Base-by-base conservation (phyloP, 2,888 invertebrate genomes). In the Gastrophysa polygoni region DNA sequence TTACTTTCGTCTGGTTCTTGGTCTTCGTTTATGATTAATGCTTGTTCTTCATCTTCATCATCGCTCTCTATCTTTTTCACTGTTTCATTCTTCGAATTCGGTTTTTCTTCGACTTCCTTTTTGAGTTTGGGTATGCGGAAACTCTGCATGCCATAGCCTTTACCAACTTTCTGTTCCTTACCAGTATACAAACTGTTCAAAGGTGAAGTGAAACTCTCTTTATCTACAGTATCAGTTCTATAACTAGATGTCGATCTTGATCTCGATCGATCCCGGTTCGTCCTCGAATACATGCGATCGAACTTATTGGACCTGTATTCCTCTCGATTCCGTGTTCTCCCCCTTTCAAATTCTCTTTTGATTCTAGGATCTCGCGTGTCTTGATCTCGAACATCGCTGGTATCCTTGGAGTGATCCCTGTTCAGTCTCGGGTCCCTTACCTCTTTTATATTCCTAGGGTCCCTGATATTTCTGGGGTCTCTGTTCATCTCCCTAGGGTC, bases 91-190 rank as follows among this genome's bases (percentile, higher is more conserved):
- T 56, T 28, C 2, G 14, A 14, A 38, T 38, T 38, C 11, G n/a
- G 38, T 47, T 32, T 38, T 10, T 5, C 61, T 21, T 63, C 67
- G 17, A 54, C 62, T 4, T 66, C 64, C 17, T 60, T 66, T 24
- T 64, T 68, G 34, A 66, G 67, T 72, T 85, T 86, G 0, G 86
- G 86, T 61, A 86, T 86, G 70, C 83, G 83, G 63, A 85, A 86
- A 18, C 80, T 83, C 61, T 85, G 84, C 14, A 85, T 68, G 4
- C 83, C 83, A 66, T 83, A 82, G 1, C 83, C 83, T 64, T 82
- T 81, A 2, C 82, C 82, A 8, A 81, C 81, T 64, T 79, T 81
- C 1, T 78, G 75, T 51, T 80, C 76, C 17, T 81, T 78, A 1
- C 75, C 76, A 1, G 81, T 78, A 67, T 85, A 85, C 4, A 85